Evolutionary conservation across 2,888 invertebrate genomes (phyloP), one percentile per base, ranked within the genome.

Genomic region (Cosmia trapezina): DNA sequence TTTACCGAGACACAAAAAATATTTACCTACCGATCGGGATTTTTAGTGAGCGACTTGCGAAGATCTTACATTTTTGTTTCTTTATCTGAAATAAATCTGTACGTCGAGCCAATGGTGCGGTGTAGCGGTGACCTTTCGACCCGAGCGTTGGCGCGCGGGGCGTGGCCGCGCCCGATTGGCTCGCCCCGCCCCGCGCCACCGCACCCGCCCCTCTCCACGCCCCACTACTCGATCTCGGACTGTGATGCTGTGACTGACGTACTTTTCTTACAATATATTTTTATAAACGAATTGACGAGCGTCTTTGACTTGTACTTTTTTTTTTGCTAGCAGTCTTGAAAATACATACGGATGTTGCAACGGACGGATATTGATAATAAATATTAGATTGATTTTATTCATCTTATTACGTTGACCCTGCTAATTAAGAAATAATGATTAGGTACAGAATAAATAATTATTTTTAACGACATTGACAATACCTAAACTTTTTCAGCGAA

Each of bases 151-250:
- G 91, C 89, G 92, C 91, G 91, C 90, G 93, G 90, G 96, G 96
- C 95, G 96, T 94, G 95, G 95, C 94, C 92, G 91, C 93, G 91
- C 92, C 88, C 93, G 93, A 95, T 93, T 94, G 95, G 95, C 91
- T 93, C 93, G 93, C 92, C 92, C 91, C 89, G 81, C 85, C 81
- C 86, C 85, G 83, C 85, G 64, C 78, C 70, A 28, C 84, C 89
- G 81, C 88, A 72, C 71, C 88, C 90, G 88, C 92, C 89, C 88
- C 89, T 85, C 91, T 89, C 91, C 92, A 87, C 86, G 86, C 89
- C 90, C 89, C 89, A 87, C 87, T 82, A 57, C 89, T 86, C 86
- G 78, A 82, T 87, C 89, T 89, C 86, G 61, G 37, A n/a, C 66
- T 70, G 83, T 80, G 89, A 90, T 89, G 87, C 87, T 88, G 87